These are phyloP conservation scores for Thripadectes ignobilis DNA, from an alignment of 2,797 vertebrate species.

Conservation along the genomic window DNA sequence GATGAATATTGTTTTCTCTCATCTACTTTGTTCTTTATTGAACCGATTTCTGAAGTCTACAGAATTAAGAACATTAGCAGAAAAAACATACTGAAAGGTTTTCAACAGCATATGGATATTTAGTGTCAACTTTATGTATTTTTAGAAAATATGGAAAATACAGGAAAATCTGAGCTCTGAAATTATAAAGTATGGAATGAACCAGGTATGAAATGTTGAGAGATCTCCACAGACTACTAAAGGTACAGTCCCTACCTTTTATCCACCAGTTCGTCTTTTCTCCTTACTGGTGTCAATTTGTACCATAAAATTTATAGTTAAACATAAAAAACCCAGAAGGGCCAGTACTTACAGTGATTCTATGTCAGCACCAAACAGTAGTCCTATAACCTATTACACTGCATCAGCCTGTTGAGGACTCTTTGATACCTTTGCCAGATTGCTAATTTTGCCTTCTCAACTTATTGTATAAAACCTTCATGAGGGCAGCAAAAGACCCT, in stretches of 20 bases:
- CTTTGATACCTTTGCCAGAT: neutral
- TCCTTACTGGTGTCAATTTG: neutral
- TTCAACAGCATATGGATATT: neutral
- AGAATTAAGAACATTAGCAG: slow-evolving; percentile 29
- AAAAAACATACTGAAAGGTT: neutral
- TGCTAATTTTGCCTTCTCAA: neutral
- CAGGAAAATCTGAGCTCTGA: neutral
- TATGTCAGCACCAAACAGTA: neutral
- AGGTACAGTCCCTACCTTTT: neutral
- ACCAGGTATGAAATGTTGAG: neutral
- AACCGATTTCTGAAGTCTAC: slow-evolving; percentile 86
- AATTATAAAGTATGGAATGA: neutral
- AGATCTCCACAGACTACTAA: neutral
- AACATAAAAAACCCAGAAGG: neutral
- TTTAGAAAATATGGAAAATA: neutral
- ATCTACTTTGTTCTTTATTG: slow-evolving; percentile 78
- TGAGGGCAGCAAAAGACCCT: neutral
- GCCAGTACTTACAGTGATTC: neutral
- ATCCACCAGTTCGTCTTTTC: neutral
- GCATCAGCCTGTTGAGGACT: neutral
- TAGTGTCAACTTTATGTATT: neutral
- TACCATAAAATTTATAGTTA: neutral
- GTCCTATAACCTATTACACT: neutral
- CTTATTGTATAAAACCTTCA: neutral
- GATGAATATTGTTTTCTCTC: slow-evolving; percentile 79